Conservation (phyloP, 2,113 vertebrate genomes). For the Rhinopomastus cyanomelas region DNA sequence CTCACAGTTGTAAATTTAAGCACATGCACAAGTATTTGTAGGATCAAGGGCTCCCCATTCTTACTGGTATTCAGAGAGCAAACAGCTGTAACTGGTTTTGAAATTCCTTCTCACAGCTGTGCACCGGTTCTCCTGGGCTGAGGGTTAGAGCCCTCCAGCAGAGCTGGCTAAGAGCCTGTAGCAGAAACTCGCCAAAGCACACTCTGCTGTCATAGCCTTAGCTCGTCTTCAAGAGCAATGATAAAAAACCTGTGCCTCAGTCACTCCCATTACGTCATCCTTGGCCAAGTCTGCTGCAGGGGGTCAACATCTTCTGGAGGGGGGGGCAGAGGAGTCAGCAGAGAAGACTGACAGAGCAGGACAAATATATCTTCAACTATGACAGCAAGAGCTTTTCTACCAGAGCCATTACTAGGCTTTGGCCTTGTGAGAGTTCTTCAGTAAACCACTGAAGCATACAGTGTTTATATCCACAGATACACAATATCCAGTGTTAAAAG, state of each 20-base stretch:
- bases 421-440: neutral
- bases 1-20: constrained; percentile 10
- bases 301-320: neutral
- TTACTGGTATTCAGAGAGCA: neutral
- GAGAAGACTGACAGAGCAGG: neutral
- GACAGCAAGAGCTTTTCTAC: neutral
- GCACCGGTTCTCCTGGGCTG: neutral
- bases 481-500: neutral
- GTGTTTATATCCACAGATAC: neutral
- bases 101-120: constrained; percentile 41
- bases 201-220: neutral
- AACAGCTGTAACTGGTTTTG: constrained; percentile 46
- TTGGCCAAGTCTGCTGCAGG: neutral
- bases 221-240: neutral
- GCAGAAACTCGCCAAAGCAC: neutral
- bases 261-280: rapidly evolving
- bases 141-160: neutral
- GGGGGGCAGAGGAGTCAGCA: neutral
- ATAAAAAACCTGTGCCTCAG: neutral
- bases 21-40: neutral
- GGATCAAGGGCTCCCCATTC: constrained; percentile 5
- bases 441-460: neutral
- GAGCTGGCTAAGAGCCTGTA: neutral
- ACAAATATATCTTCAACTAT: neutral
- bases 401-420: neutral